Conservation (phyloP, 2,888 invertebrate species). For the Cryptophagus acutangulus region DNA sequence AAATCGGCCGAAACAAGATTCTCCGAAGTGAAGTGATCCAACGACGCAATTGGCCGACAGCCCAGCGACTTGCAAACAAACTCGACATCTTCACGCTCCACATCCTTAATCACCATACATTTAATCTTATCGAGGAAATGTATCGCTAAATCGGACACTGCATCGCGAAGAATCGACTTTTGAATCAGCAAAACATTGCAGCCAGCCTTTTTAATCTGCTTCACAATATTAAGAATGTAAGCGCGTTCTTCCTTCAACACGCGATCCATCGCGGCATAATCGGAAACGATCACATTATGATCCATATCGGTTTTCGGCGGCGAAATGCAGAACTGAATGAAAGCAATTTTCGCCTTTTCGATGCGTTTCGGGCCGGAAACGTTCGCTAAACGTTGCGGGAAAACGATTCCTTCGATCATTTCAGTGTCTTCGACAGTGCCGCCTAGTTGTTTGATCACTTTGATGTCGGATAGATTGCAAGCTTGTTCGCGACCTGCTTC, state of each 20-base stretch:
- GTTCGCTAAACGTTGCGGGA: constrained; percentile 84
- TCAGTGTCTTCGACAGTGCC: constrained; percentile 98
- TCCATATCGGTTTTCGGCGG: constrained; percentile 99
- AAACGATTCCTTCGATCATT: constrained; percentile 90
- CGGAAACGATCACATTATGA: constrained; percentile 91
- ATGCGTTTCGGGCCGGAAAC: constrained; percentile 88
- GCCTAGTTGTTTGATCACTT: constrained; percentile 93
- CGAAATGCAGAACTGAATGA: constrained; percentile 99
- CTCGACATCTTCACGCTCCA: constrained; percentile 97
- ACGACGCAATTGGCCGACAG: constrained; percentile 94
- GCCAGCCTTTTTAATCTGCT: constrained; percentile 97
- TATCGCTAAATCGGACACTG: constrained; percentile 91
- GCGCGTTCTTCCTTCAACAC: constrained; percentile 95
- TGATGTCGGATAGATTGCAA: constrained; percentile 92
- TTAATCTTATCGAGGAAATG: constrained; percentile 99
- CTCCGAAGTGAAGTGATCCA: constrained; percentile 94
- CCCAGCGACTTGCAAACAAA: constrained; percentile 93
- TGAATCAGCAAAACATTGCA: constrained; percentile 89
- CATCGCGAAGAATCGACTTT: constrained; percentile 82
- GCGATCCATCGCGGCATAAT: constrained; percentile 99
- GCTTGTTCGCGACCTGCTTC: constrained; percentile 61
- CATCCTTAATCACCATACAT: constrained; percentile 95
- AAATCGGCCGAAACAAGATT: constrained; percentile 87
- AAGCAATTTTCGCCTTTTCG: constrained; percentile 96
- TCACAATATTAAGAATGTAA: constrained; percentile 97